Conservation (phyloP, 30 jellyfish, hydroid and myxozoan genomes). For the Cassiopea xamachana region DNA sequence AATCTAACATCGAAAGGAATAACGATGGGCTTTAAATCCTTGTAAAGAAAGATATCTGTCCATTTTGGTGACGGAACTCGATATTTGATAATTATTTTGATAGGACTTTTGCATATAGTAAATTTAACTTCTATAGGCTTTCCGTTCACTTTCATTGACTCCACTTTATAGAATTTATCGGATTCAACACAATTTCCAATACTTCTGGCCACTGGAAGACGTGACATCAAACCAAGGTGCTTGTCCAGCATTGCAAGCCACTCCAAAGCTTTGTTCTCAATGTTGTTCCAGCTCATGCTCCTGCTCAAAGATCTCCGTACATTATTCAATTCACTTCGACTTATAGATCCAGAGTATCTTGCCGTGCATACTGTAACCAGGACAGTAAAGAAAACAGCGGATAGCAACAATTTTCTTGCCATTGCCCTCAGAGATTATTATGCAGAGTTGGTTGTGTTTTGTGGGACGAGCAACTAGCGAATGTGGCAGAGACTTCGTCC, state of each 20-base stretch:
- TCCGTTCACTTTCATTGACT: conserved; percentile 43
- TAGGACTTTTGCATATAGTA: conserved; percentile 54
- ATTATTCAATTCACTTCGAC: conserved; percentile 11
- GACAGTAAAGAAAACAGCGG: background rate
- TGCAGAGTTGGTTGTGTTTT: too few species aligned
- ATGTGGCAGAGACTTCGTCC: too few species aligned
- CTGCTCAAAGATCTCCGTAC: conserved; percentile 4
- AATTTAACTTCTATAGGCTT: conserved; percentile 28
- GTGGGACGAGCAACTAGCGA: too few species aligned
- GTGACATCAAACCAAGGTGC: conserved; percentile 25
- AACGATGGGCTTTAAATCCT: conserved; percentile 43
- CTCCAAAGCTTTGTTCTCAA: conserved; percentile 39
- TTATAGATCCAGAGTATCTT: conserved; percentile 5
- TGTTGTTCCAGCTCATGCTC: conserved; percentile 41
- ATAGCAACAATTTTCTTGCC: background rate
- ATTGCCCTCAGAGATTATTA: background rate
- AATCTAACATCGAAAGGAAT: conserved; percentile 50
- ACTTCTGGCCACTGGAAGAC: conserved; percentile 55
- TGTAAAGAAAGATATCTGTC: conserved; percentile 46
- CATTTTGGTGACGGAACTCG: conserved; percentile 58
- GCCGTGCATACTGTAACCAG: background rate
- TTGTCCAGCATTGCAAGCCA: conserved; percentile 54
- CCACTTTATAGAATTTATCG: conserved; percentile 30
- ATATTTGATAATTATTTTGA: conserved; percentile 33
- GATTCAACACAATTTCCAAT: conserved; percentile 56